These are phyloP conservation scores for Diabrotica undecimpunctata DNA, from an alignment of 1,140 invertebrate genomes.

Conservation along the genomic window DNA sequence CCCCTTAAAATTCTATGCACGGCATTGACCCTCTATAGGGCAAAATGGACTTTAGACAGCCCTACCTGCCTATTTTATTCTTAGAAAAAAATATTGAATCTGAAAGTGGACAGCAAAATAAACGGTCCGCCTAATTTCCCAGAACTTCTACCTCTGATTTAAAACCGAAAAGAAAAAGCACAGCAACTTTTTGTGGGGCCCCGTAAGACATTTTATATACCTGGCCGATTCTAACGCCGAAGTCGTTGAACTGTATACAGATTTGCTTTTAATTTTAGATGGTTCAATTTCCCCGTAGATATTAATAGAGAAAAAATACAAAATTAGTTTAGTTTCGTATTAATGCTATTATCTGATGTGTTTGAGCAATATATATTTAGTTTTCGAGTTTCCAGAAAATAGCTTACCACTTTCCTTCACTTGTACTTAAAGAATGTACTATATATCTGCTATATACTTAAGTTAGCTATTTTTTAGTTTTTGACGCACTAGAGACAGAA, in stretches of 20 bases:
- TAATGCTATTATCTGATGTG: no score
- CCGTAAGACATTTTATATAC: conserved; percentile 8
- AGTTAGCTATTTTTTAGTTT: no score
- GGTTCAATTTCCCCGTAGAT: not conserved
- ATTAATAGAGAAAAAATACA: not conserved
- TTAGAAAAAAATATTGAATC: not conserved
- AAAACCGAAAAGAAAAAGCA: not conserved
- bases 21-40: no score
- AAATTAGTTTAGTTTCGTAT: not conserved
- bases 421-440: no score
- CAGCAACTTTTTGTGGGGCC: not conserved
- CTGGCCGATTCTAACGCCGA: conserved; percentile 6
- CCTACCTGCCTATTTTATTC: not conserved
- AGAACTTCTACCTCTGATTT: not conserved
- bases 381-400: no score
- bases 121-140: not conserved
- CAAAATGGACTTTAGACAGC: no score
- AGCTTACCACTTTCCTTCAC: no score
- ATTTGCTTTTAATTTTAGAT: conserved; percentile 1
- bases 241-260: conserved; percentile 5
- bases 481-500: no score
- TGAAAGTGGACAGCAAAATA: not conserved
- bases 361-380: no score
- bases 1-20: no score
- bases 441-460: no score